phyloP scores from a whole-genome alignment of 2,113 vertebrate species.

The Chaetops frenatus region DNA sequence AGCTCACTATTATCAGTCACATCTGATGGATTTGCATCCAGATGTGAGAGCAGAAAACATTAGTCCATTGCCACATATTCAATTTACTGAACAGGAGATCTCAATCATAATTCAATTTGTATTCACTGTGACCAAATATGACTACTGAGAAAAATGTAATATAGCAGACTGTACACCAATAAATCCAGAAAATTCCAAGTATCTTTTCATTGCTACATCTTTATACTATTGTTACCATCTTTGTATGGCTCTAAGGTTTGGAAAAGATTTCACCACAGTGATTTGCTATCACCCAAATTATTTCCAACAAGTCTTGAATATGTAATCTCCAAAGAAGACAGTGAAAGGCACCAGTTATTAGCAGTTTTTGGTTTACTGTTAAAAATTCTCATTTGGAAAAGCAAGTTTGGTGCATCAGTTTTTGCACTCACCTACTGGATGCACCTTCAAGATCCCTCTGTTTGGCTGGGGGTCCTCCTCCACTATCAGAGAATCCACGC shows the following conservation, averaged over 20 bases:
- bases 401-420: not conserved
- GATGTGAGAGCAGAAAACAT: not conserved
- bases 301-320: not conserved
- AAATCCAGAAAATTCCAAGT: not conserved
- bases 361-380: not conserved
- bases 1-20: not conserved
- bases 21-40: not conserved
- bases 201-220: not conserved
- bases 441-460: conserved; percentile 97
- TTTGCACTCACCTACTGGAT: conserved; percentile 80
- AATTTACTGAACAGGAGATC: not conserved
- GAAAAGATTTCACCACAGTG: not conserved
- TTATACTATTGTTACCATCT: not conserved
- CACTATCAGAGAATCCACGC: conserved; percentile 97
- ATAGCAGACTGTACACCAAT: not conserved
- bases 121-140: not conserved
- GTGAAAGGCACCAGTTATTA: not conserved
- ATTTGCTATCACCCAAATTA: not conserved
- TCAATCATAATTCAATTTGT: not conserved
- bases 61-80: not conserved
- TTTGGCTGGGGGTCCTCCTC: conserved; percentile 96
- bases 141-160: not conserved
- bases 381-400: not conserved
- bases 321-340: not conserved
- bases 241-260: not conserved